Conservation (phyloP, 2,797 vertebrate species). For the Ctenosaura bakeri region DNA sequence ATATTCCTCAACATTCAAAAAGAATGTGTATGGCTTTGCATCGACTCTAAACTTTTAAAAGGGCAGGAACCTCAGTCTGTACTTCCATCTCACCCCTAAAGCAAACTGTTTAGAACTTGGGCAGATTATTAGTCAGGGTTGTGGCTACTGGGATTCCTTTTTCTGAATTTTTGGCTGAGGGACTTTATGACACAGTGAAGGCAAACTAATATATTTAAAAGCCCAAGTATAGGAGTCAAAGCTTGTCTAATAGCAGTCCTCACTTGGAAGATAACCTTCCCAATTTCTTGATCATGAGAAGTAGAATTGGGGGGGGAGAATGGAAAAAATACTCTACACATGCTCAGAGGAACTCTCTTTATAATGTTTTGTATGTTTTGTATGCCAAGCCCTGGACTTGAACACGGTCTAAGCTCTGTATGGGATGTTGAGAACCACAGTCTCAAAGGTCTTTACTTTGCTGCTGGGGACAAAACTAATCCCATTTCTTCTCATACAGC, state of each 20-base stretch:
- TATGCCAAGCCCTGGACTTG: not conserved
- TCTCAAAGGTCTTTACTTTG: not conserved
- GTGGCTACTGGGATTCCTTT: not conserved
- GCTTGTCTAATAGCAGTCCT: not conserved
- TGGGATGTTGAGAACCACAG: not conserved
- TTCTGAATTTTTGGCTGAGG: not conserved
- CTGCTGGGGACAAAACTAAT: not conserved
- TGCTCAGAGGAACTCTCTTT: not conserved
- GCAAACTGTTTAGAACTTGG: not conserved
- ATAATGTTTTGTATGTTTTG: not conserved
- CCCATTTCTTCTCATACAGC: not conserved
- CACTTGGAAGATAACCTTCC: not conserved
- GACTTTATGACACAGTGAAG: not conserved
- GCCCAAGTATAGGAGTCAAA: not conserved
- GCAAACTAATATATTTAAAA: not conserved
- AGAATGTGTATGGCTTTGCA: not conserved
- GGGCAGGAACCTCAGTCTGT: not conserved
- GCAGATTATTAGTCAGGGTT: not conserved
- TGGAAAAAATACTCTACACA: not conserved
- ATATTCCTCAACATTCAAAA: not conserved
- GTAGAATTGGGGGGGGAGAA: no score
- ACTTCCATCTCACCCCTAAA: not conserved
- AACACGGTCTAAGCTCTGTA: not conserved
- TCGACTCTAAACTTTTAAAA: not conserved
- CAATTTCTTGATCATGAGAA: not conserved